Percentiles rank a stretch among this genome's conserved stretches.
Evolutionary conservation across 2,888 invertebrate genomes (phyloP).

Genomic region (Caenorhabditis parvicauda): DNA sequence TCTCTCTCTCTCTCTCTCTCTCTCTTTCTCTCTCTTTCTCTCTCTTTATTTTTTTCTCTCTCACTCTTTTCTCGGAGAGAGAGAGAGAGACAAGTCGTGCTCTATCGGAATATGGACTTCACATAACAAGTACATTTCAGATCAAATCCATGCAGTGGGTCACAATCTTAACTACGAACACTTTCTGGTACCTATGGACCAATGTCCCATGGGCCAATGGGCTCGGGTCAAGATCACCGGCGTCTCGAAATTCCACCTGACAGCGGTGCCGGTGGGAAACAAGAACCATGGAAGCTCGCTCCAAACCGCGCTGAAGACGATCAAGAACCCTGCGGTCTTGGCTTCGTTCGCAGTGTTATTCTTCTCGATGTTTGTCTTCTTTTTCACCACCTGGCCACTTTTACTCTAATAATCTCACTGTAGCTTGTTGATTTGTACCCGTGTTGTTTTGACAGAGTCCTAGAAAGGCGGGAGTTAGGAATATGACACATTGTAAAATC

Average conservation of each 20-base stretch:
- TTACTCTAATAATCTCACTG: constrained; percentile 4
- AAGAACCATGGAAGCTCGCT: background rate
- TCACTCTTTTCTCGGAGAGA: background rate
- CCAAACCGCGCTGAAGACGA: background rate
- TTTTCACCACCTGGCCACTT: constrained; percentile 1
- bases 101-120: background rate
- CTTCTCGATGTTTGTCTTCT: constrained; percentile 7
- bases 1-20: background rate
- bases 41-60: background rate
- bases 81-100: background rate
- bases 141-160: constrained; percentile 83
- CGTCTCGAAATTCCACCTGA: constrained; percentile 60
- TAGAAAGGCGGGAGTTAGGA: no score
- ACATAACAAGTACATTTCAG: constrained; percentile 64
- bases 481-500: no score
- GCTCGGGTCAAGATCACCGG: constrained; percentile 43
- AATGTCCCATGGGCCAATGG: constrained; percentile 44
- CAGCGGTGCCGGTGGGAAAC: constrained; percentile 52
- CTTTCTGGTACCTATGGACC: constrained; percentile 63
- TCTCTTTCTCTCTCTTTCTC: background rate
- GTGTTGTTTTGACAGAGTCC: constrained; percentile 4
- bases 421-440: constrained; percentile 4
- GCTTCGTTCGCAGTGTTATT: constrained; percentile 2
- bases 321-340: background rate
- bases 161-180: constrained; percentile 95